Evolutionary conservation across 1,140 invertebrate species (phyloP).

Genomic region (Stegodyphus dumicola): DNA sequence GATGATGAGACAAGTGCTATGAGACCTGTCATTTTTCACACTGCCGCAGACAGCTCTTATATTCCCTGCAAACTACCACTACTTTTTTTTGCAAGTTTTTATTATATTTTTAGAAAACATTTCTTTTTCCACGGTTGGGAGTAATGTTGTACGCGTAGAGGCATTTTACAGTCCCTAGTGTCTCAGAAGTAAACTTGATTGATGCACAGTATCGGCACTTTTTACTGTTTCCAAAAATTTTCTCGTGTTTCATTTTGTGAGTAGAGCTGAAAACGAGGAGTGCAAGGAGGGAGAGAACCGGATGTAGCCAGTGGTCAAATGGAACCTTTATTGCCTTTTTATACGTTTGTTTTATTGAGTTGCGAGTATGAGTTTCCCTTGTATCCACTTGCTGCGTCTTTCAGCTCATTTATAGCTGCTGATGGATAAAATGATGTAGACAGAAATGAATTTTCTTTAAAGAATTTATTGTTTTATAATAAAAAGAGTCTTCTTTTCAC

Average conservation of each 20-base stretch:
- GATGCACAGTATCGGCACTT: conserved; percentile 41
- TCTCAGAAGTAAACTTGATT: conserved; percentile 45
- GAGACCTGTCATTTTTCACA: conserved; percentile 46
- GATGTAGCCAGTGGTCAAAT: conserved; percentile 2
- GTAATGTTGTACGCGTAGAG: neutral
- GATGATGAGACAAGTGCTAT: conserved; percentile 31
- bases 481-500: too few relatives aligned
- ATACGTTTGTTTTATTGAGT: conserved; percentile 55
- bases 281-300: too few relatives aligned
- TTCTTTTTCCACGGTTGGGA: neutral
- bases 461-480: too few relatives aligned
- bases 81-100: conserved; percentile 33
- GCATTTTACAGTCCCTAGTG: conserved; percentile 5
- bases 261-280: neutral
- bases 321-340: conserved; percentile 45
- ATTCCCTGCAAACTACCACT: neutral
- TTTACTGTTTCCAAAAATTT: conserved; percentile 9
- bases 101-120: neutral
- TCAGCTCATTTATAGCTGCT: too few relatives aligned
- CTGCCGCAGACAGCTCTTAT: conserved; percentile 30
- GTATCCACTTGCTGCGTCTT: conserved; percentile 34
- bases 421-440: too few relatives aligned
- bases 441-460: too few relatives aligned
- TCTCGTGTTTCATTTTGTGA: neutral
- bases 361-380: conserved; percentile 7